These are phyloP conservation scores for Enteromius viviparus DNA, from an alignment of 2,797 vertebrate species.

Conservation along the genomic window DNA sequence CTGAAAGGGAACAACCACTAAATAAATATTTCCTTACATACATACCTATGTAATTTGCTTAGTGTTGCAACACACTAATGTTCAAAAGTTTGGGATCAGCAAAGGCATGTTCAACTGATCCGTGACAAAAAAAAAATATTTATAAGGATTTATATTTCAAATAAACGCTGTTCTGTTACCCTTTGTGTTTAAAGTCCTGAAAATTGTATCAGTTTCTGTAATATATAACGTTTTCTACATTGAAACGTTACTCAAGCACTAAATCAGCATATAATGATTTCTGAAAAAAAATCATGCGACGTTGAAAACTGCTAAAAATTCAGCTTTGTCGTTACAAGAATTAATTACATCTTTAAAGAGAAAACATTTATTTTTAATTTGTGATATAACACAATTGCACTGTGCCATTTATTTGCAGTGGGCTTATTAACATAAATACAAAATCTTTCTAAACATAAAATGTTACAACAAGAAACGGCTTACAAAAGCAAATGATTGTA, in stretches of 20 bases:
- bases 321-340: not conserved
- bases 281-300: not conserved
- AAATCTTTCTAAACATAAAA: no score
- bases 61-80: conserved; percentile 4
- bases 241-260: not conserved
- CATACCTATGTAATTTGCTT: not conserved
- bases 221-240: not conserved
- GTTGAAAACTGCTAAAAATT: not conserved
- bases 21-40: conserved; percentile 19
- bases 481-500: not conserved
- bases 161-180: not conserved
- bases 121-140: not conserved
- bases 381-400: not conserved
- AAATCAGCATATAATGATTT: not conserved
- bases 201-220: not conserved
- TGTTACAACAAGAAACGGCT: not conserved
- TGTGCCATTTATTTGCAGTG: not conserved
- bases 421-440: not conserved
- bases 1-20: conserved; percentile 2
- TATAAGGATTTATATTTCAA: not conserved
- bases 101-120: not conserved
- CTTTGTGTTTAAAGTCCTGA: not conserved
- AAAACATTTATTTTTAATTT: not conserved
- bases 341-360: not conserved
- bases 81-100: not conserved